These are phyloP conservation scores for Heliangelus exortis DNA, from an alignment of 2,797 vertebrate genomes.

Conservation along the genomic window DNA sequence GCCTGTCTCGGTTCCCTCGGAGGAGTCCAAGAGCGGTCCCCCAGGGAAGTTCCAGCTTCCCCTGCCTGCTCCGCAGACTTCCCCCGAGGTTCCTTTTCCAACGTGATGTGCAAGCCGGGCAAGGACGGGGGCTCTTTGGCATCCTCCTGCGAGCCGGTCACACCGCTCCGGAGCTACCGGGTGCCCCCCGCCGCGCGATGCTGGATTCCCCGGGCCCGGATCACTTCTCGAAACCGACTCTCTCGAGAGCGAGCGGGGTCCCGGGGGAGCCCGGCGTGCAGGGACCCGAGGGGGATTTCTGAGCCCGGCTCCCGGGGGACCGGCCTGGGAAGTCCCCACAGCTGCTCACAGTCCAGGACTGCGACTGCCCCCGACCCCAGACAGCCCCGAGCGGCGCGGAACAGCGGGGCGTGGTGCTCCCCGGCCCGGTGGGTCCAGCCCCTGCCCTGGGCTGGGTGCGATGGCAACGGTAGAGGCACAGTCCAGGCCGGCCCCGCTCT, in stretches of 20 bases:
- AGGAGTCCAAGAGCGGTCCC: not conserved
- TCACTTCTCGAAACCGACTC: constrained; percentile 16
- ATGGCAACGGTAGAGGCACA: not conserved
- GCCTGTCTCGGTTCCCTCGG: not conserved
- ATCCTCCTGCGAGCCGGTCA: not conserved
- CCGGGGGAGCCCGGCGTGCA: not conserved
- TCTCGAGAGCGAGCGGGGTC: not conserved
- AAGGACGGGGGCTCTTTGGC: not conserved
- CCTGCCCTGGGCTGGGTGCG: no score
- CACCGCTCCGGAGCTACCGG: no score
- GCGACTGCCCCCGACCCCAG: no score
- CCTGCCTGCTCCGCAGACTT: not conserved
- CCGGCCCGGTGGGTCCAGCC: not conserved
- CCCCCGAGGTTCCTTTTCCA: not conserved
- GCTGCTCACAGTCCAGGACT: not conserved
- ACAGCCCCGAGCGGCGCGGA: not conserved
- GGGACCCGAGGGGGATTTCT: constrained; percentile 7
- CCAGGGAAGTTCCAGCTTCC: not conserved
- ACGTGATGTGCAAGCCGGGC: rapidly evolving
- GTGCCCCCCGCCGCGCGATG: no score
- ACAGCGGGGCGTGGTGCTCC: not conserved
- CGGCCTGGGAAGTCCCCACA: not conserved
- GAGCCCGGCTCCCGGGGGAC: not conserved
- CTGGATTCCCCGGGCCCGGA: not conserved
- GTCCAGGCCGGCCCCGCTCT: no score